These are phyloP conservation scores for Ischnura elegans DNA, from an alignment of 2,888 invertebrate genomes.

Conservation along the genomic window DNA sequence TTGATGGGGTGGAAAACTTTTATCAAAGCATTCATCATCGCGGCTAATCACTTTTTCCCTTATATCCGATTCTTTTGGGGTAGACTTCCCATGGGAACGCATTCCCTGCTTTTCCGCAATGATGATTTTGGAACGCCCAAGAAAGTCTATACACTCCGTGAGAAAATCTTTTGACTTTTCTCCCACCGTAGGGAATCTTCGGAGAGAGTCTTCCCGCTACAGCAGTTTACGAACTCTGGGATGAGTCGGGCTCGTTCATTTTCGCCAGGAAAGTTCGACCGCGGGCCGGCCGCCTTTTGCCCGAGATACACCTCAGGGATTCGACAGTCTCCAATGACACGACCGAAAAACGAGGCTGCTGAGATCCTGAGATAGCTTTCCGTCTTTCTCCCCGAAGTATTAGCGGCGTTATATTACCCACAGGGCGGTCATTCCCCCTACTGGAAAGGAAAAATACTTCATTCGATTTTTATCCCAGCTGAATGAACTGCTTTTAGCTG, in stretches of 20 bases:
- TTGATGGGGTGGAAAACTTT: neutral
- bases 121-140: neutral
- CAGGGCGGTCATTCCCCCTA: too few relatives aligned
- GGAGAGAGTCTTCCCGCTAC: neutral
- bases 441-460: too few relatives aligned
- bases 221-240: neutral
- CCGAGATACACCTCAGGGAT: neutral
- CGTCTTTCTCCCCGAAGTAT: neutral
- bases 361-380: neutral
- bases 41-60: neutral
- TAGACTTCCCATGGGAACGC: neutral
- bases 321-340: neutral
- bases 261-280: neutral
- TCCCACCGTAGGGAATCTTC: neutral
- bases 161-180: neutral
- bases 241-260: neutral
- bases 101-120: neutral
- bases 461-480: too few relatives aligned
- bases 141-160: neutral
- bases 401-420: too few relatives aligned
- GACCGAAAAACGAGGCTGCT: neutral
- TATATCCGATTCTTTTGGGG: neutral
- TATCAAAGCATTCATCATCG: neutral
- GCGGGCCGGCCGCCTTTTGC: neutral
- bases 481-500: too few relatives aligned